Percentiles rank a stretch among this genome's conserved stretches.
These are phyloP conservation scores for Lepidurus packardi DNA, from an alignment of 1,140 invertebrate genomes.

Conservation along the genomic window DNA sequence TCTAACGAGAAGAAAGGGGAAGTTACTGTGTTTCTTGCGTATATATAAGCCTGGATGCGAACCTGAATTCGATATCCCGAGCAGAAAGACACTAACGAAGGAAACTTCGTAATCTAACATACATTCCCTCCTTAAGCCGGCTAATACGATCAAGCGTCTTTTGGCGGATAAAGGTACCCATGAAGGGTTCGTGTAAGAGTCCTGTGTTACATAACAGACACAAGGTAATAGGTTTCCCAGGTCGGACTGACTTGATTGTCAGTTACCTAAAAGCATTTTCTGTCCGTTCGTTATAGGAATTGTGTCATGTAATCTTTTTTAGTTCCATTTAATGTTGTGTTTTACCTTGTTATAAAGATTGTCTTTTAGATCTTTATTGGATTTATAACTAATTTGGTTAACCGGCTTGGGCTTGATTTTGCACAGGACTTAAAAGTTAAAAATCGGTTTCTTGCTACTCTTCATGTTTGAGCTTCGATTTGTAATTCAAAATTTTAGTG, in stretches of 20 bases:
- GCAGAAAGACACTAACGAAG: neutral
- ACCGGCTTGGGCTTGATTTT: too few relatives aligned
- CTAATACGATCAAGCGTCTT: constrained; percentile 15
- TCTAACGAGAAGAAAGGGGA: too few relatives aligned
- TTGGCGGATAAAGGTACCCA: neutral
- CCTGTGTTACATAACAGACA: neutral
- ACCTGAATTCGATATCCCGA: neutral
- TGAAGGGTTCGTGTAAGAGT: neutral
- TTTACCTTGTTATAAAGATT: neutral
- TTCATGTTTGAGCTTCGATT: too few relatives aligned
- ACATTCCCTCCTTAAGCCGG: neutral
- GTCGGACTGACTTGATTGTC: neutral
- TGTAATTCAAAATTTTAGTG: too few relatives aligned
- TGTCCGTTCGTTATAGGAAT: neutral
- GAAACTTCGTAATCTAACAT: neutral
- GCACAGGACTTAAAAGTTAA: too few relatives aligned
- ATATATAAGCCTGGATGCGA: neutral
- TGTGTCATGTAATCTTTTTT: neutral
- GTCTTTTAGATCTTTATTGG: too few relatives aligned
- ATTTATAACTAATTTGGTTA: too few relatives aligned
- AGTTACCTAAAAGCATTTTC: constrained; percentile 1
- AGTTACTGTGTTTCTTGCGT: neutral
- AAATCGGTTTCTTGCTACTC: too few relatives aligned
- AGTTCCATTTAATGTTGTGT: neutral
- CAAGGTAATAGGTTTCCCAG: neutral